phyloP scores from a whole-genome alignment of 2,888 invertebrate species.

The Tenthredo distinguenda region DNA sequence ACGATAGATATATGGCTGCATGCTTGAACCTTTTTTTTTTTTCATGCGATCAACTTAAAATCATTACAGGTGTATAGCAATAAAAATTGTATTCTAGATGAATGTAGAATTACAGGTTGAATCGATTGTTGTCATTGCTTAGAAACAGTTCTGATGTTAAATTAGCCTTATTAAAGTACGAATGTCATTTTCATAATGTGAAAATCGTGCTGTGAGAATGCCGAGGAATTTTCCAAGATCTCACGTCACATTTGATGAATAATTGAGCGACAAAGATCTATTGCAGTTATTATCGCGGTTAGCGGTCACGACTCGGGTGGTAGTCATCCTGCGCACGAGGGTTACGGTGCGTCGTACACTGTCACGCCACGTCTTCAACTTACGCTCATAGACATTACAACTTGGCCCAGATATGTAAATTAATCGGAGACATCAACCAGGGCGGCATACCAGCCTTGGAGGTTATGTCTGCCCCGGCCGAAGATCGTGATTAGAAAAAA shows the following conservation, averaged over 20 bases:
- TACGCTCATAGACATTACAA: conserved; percentile 15
- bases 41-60: neutral
- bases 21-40: neutral
- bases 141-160: neutral
- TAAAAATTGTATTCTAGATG: no score
- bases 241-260: neutral
- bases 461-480: conserved; percentile 56
- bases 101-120: no score
- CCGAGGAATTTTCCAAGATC: neutral
- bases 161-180: no score
- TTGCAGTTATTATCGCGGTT: neutral
- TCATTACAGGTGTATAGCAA: neutral
- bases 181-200: neutral
- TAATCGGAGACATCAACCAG: conserved; percentile 66
- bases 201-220: neutral
- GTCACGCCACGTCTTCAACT: neutral
- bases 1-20: neutral
- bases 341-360: neutral
- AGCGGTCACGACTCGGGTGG: neutral
- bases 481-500: conserved; percentile 60
- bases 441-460: conserved; percentile 64
- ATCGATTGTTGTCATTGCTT: neutral
- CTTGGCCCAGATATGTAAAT: conserved; percentile 67
- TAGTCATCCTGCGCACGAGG: neutral
- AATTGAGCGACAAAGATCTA: neutral